These are phyloP conservation scores for Acanthosepion pharaonis DNA, from an alignment of 2,888 invertebrate species.

Conservation along the genomic window DNA sequence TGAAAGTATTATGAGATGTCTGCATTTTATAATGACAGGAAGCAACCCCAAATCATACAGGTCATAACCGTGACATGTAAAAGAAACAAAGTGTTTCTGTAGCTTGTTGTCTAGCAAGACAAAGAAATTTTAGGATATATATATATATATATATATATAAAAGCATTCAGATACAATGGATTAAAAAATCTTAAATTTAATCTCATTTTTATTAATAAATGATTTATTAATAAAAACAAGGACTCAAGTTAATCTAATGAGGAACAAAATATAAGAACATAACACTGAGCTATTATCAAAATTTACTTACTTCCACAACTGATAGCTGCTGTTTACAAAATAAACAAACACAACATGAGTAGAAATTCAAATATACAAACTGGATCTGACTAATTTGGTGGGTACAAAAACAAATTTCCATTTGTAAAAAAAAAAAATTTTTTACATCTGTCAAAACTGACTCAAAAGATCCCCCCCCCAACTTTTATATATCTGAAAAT, in stretches of 20 bases:
- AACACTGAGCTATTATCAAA: neutral
- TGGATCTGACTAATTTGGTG: neutral
- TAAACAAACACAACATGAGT: neutral
- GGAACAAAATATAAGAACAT: neutral
- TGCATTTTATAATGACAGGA: neutral
- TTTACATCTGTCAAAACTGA: neutral
- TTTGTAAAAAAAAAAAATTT: neutral
- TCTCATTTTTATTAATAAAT: neutral
- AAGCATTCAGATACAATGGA: neutral
- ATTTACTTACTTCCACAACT: slow-evolving; percentile 20
- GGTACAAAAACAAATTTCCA: neutral
- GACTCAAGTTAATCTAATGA: neutral
- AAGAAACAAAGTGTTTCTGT: neutral
- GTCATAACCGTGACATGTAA: neutral
- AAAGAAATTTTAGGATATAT: neutral
- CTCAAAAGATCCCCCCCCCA: neutral
- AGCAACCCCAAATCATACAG: neutral
- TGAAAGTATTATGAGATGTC: neutral
- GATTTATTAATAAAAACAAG: neutral
- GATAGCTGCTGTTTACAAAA: neutral
- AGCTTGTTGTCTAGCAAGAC: neutral
- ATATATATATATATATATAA: neutral
- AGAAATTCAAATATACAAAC: neutral
- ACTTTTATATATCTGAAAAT: neutral
- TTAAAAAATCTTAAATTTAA: neutral